phyloP scores from a whole-genome alignment of 2,797 vertebrate genomes.

The Lepilemur ruficaudatus region DNA sequence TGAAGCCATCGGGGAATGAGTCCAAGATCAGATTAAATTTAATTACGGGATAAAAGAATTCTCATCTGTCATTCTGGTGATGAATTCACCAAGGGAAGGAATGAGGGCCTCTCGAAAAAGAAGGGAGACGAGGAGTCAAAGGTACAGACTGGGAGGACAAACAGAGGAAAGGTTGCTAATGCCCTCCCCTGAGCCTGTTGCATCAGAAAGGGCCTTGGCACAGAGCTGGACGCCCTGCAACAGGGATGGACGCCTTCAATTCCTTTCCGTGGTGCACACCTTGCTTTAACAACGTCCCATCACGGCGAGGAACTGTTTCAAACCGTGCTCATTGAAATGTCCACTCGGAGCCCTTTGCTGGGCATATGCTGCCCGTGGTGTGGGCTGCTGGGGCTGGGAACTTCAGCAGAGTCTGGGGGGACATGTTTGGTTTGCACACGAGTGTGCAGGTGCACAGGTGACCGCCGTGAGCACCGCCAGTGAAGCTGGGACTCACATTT shows the following conservation, averaged over 20 bases:
- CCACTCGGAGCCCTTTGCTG: fast-evolving
- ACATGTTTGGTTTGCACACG: neutral
- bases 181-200: fast-evolving
- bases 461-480: fast-evolving
- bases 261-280: neutral
- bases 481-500: neutral
- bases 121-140: slow-evolving; percentile 7
- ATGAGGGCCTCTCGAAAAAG: neutral
- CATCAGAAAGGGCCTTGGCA: fast-evolving
- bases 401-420: fast-evolving
- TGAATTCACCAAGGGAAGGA: slow-evolving; percentile 61
- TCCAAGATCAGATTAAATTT: slow-evolving; percentile 68
- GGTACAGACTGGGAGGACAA: fast-evolving
- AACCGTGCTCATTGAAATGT: neutral
- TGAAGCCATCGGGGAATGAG: slow-evolving; percentile 77
- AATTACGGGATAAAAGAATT: slow-evolving; percentile 77
- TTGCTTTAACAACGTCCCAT: fast-evolving
- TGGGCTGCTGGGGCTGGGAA: neutral
- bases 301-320: neutral
- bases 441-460: fast-evolving
- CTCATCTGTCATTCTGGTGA: slow-evolving; percentile 58
- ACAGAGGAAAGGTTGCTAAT: fast-evolving
- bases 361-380: neutral
- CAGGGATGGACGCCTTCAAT: fast-evolving
- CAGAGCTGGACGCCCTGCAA: neutral